Conservation (phyloP, 2,888 invertebrate genomes). For the Sarcophaga rosellei region DNA sequence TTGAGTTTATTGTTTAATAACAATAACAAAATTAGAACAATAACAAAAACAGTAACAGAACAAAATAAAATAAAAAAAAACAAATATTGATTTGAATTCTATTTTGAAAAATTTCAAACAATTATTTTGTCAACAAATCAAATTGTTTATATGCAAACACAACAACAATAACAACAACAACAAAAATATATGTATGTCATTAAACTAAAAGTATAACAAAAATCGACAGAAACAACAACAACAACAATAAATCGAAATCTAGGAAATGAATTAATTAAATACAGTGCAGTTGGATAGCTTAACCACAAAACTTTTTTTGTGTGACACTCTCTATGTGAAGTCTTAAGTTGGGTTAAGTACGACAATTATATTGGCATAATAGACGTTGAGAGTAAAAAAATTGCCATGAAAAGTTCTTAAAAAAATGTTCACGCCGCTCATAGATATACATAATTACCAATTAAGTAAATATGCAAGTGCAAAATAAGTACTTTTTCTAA, state of each 20-base stretch:
- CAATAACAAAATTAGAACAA: slow-evolving; percentile 2
- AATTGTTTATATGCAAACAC: background rate
- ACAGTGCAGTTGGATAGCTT: background rate
- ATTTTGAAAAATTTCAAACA: slow-evolving; percentile 35
- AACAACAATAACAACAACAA: background rate
- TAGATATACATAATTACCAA: no score
- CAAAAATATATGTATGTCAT: slow-evolving; percentile 22
- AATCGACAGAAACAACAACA: background rate
- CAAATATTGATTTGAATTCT: background rate
- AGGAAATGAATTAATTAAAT: background rate
- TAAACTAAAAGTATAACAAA: background rate
- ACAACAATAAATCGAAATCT: background rate
- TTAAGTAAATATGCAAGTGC: no score
- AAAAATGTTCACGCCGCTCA: no score
- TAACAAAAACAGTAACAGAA: background rate
- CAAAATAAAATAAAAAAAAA: background rate
- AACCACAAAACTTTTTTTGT: no score
- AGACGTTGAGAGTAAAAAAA: no score
- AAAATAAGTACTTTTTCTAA: no score
- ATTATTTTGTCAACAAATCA: slow-evolving; percentile 55
- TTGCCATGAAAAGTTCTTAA: no score
- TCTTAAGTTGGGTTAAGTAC: no score
- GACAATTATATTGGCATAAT: no score
- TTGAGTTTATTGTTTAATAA: slow-evolving; percentile 8
- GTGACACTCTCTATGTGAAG: no score